phyloP scores from a whole-genome alignment of 2,113 vertebrate species.

The Mola mola region DNA sequence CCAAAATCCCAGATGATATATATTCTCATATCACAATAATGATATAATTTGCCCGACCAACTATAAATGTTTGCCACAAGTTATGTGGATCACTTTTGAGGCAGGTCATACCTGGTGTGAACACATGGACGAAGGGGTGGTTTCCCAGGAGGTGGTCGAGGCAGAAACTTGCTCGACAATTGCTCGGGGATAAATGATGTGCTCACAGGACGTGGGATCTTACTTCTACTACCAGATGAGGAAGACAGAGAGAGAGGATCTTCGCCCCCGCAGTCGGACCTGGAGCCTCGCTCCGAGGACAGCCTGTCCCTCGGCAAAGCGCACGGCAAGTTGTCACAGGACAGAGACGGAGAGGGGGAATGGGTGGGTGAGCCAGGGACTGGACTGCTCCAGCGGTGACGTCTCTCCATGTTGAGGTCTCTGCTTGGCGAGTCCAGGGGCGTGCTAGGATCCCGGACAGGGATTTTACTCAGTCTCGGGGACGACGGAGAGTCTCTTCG shows the following conservation, averaged over 20 bases:
- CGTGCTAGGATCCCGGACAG: conserved; percentile 87
- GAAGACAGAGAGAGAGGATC: conserved; percentile 88
- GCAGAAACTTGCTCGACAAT: conserved; percentile 87
- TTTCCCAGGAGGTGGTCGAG: conserved; percentile 93
- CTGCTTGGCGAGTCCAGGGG: conserved; percentile 85
- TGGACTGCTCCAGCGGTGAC: conserved; percentile 92
- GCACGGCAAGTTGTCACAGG: conserved; percentile 87
- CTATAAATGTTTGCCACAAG: no score
- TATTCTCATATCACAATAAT: no score
- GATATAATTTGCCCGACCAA: no score
- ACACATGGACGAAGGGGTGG: conserved; percentile 87
- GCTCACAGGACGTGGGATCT: conserved; percentile 92
- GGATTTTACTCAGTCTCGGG: conserved; percentile 91
- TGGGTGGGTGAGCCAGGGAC: conserved; percentile 89
- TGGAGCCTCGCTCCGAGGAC: conserved; percentile 88
- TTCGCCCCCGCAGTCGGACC: conserved; percentile 84
- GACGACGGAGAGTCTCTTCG: conserved; percentile 72
- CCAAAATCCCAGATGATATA: no score
- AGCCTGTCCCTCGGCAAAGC: conserved; percentile 88
- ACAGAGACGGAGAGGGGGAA: conserved; percentile 83
- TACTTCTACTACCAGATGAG: conserved; percentile 90
- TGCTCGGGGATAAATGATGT: conserved; percentile 87
- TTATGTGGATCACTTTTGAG: background rate
- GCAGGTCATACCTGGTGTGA: conserved; percentile 87
- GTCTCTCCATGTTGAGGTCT: conserved; percentile 87